Evolutionary conservation across 30 jellyfish, hydroid and myxozoan species (phyloP).

Genomic region (Haliclystus octoradiatus): DNA sequence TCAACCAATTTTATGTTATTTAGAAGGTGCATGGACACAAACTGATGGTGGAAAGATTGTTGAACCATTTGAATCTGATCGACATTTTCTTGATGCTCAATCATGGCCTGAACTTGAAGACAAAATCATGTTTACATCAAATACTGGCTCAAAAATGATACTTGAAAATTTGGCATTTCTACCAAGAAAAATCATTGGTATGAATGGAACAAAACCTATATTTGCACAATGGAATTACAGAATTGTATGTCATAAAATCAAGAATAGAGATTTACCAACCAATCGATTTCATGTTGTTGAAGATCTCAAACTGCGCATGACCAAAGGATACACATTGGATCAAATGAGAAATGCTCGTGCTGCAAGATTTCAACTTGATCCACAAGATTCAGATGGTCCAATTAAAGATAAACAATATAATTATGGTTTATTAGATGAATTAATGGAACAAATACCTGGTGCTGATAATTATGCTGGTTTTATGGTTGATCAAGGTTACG

Average conservation of each 20-base stretch:
- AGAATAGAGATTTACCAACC: constrained; percentile 16
- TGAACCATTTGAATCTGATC: constrained; percentile 23
- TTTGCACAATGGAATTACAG: constrained; percentile 32
- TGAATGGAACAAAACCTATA: background rate
- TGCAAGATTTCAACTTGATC: constrained; percentile 69
- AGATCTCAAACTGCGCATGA: constrained; percentile 7
- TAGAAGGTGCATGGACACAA: constrained; percentile 30
- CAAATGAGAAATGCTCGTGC: constrained; percentile 49
- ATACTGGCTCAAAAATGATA: constrained; percentile 9
- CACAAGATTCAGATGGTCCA: background rate
- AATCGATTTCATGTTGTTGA: background rate
- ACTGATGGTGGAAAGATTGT: constrained; percentile 1
- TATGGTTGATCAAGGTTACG: constrained; percentile 46
- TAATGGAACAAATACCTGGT: constrained; percentile 95
- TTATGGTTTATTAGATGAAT: constrained; percentile 26
- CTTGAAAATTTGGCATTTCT: constrained; percentile 15
- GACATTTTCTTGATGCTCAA: constrained; percentile 16
- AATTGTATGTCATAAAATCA: constrained; percentile 7
- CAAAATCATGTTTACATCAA: constrained; percentile 14
- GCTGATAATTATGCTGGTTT: constrained; percentile 60
- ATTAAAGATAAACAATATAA: background rate
- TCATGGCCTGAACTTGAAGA: constrained; percentile 21
- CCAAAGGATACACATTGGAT: background rate
- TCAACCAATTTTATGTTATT: constrained; percentile 17
- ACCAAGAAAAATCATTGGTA: constrained; percentile 9